Evolutionary conservation across 2,113 vertebrate species (phyloP).

Genomic region (Plecotus auritus): DNA sequence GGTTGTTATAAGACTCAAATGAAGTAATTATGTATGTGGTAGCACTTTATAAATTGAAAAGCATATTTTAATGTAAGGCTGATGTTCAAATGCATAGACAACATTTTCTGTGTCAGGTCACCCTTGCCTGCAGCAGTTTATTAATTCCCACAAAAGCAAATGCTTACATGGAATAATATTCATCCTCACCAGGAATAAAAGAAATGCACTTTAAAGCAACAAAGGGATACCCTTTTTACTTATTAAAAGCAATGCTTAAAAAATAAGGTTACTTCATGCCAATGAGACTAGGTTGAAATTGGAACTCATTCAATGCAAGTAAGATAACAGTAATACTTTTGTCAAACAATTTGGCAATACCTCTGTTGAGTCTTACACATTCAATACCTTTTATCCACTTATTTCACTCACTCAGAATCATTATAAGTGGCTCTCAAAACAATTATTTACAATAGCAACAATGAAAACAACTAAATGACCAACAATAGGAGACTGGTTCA

Average conservation of each 20-base stretch:
- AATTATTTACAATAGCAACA: conserved; percentile 10
- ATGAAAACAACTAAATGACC: neutral
- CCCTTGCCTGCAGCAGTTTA: neutral
- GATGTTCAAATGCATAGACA: neutral
- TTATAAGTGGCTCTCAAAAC: neutral
- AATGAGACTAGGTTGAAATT: neutral
- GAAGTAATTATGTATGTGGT: neutral
- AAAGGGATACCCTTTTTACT: neutral
- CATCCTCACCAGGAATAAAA: neutral
- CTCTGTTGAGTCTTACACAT: neutral
- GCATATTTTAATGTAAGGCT: neutral
- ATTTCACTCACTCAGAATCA: neutral
- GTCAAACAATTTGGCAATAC: neutral
- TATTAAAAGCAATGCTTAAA: conserved; percentile 25
- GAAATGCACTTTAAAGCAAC: neutral
- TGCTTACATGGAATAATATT: neutral
- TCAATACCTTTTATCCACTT: neutral
- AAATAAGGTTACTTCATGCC: neutral
- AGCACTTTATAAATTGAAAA: conserved; percentile 2
- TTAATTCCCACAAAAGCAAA: conserved; percentile 1
- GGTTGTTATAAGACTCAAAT: neutral
- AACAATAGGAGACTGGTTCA: neutral
- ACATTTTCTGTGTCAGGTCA: neutral
- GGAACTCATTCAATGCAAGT: neutral
- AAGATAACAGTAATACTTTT: neutral